These are phyloP conservation scores for Gymnocephalus cernua DNA, from an alignment of 2,113 vertebrate species.

Conservation along the genomic window DNA sequence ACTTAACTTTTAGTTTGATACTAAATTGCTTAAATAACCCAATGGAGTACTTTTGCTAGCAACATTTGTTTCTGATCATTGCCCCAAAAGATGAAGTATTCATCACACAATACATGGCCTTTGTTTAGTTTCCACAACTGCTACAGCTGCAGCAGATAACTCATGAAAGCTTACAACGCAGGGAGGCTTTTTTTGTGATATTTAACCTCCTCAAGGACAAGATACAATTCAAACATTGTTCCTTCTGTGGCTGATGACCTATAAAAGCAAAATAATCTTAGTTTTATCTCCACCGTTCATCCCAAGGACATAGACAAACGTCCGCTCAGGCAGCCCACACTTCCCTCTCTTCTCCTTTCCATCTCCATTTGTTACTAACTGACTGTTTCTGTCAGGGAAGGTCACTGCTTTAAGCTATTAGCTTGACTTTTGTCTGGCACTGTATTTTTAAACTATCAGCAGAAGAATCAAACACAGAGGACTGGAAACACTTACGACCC, in stretches of 20 bases:
- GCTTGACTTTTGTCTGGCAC: slow-evolving; percentile 56
- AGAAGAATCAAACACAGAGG: slow-evolving; percentile 51
- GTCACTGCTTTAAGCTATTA: slow-evolving; percentile 38
- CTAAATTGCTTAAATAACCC: not conserved
- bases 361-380: slow-evolving; percentile 43
- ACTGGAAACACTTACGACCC: slow-evolving; percentile 51
- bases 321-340: slow-evolving; percentile 9
- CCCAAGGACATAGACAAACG: slow-evolving; percentile 60
- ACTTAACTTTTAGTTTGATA: not conserved
- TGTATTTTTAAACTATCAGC: slow-evolving; percentile 56
- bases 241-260: slow-evolving; percentile 5
- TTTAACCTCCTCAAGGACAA: slow-evolving; percentile 42
- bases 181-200: slow-evolving; percentile 2
- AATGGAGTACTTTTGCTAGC: not conserved
- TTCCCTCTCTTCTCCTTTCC: slow-evolving; percentile 25
- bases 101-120: not conserved
- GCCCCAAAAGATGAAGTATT: not conserved
- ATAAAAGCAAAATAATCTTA: slow-evolving; percentile 18
- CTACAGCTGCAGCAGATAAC: slow-evolving; percentile 20
- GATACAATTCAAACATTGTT: slow-evolving; percentile 43
- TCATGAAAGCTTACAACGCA: not conserved
- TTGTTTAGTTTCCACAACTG: not conserved
- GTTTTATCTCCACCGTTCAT: slow-evolving; percentile 46
- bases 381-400: slow-evolving; percentile 21
- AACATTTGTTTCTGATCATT: not conserved